These are phyloP conservation scores for Galeruca laticollis DNA, from an alignment of 2,888 invertebrate species.

Conservation along the genomic window DNA sequence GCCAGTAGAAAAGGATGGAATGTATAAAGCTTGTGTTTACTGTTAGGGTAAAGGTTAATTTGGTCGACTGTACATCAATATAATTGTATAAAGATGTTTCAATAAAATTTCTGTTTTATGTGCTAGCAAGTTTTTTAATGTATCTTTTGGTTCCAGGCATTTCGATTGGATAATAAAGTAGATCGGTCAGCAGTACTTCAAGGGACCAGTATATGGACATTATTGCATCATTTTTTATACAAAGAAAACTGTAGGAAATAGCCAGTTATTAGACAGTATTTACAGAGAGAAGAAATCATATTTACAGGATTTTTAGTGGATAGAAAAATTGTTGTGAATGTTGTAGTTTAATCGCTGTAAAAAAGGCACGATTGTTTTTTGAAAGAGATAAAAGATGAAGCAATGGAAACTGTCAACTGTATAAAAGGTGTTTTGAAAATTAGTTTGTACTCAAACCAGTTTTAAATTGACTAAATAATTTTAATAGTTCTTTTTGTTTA, in stretches of 20 bases:
- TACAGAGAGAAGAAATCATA: slow-evolving; percentile 18
- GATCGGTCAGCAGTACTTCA: slow-evolving; percentile 27
- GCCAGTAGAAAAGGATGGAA: too few relatives aligned
- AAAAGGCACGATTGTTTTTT: slow-evolving; percentile 7
- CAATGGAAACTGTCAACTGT: slow-evolving; percentile 29
- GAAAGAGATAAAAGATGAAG: slow-evolving; percentile 28
- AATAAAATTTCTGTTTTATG: background rate
- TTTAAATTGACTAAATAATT: slow-evolving; percentile 27
- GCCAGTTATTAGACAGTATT: slow-evolving; percentile 47
- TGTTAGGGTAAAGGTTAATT: too few relatives aligned
- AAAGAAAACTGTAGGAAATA: slow-evolving; percentile 36
- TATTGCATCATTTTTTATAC: slow-evolving; percentile 52
- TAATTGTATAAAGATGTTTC: too few relatives aligned
- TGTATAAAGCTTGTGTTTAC: too few relatives aligned
- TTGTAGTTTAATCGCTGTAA: background rate
- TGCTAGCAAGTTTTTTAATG: background rate
- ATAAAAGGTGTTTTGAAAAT: slow-evolving; percentile 23
- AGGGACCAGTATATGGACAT: slow-evolving; percentile 51
- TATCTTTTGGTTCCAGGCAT: slow-evolving; percentile 47
- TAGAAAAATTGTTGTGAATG: slow-evolving; percentile 12
- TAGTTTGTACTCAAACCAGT: slow-evolving; percentile 31
- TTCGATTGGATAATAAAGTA: slow-evolving; percentile 38
- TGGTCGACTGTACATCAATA: too few relatives aligned
- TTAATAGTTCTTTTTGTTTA: slow-evolving; percentile 14
- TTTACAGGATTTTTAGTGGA: background rate